Evolutionary conservation across 2,113 vertebrate species (phyloP).

Genomic region (Stegastes partitus): DNA sequence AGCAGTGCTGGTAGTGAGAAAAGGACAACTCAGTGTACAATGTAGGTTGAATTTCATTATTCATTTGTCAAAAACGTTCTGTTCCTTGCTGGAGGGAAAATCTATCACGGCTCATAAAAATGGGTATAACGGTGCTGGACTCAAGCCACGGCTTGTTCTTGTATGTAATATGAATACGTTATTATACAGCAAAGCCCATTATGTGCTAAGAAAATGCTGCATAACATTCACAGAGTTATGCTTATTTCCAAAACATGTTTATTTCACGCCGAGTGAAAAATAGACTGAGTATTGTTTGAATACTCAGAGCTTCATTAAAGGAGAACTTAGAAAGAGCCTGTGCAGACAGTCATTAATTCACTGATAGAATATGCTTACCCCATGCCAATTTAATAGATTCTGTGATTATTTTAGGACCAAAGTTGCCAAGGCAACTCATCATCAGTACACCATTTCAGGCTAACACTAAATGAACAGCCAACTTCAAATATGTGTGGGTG

Average conservation of each 20-base stretch:
- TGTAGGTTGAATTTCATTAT: neutral
- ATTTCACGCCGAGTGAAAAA: slow-evolving; percentile 11
- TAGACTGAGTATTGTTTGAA: slow-evolving; percentile 10
- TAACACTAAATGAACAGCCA: slow-evolving; percentile 53
- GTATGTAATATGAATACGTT: neutral
- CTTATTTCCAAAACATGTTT: slow-evolving; percentile 14
- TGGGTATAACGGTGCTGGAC: slow-evolving; percentile 1
- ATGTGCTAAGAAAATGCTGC: slow-evolving; percentile 3
- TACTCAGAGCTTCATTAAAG: slow-evolving; percentile 18
- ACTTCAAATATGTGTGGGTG: slow-evolving; percentile 18
- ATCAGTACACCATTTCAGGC: slow-evolving; percentile 32
- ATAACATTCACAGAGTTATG: neutral
- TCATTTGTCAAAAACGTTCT: slow-evolving; percentile 26
- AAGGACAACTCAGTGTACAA: neutral
- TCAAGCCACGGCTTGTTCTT: neutral
- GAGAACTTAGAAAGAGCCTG: neutral
- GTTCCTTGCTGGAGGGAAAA: slow-evolving; percentile 5
- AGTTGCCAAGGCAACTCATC: slow-evolving; percentile 55
- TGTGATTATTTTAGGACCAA: slow-evolving; percentile 59
- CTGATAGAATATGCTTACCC: slow-evolving; percentile 14
- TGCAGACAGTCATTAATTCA: slow-evolving; percentile 37
- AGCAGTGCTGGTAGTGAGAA: neutral
- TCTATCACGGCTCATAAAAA: slow-evolving; percentile 6
- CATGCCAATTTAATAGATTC: slow-evolving; percentile 43
- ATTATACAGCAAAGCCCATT: neutral